These are phyloP conservation scores for Busseola fusca DNA, from an alignment of 2,888 invertebrate genomes.

Conservation along the genomic window DNA sequence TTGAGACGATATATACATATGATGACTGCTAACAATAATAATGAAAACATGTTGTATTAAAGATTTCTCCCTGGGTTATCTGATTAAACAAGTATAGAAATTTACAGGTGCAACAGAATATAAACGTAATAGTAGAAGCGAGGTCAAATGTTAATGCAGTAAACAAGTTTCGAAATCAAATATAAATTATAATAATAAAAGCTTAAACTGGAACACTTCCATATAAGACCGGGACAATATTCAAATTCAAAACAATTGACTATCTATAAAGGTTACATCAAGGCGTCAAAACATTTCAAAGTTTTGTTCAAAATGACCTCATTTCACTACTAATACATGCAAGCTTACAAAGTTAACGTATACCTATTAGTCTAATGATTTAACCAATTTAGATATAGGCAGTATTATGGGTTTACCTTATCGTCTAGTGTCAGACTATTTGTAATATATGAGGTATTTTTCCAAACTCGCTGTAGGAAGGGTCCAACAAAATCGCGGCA, in stretches of 20 bases:
- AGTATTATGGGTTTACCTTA: constrained; percentile 40
- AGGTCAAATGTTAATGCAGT: constrained; percentile 45
- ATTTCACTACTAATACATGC: constrained; percentile 13
- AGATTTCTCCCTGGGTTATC: constrained; percentile 28
- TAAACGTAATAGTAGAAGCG: not conserved
- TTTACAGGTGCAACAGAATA: constrained; percentile 14
- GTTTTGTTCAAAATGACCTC: constrained; percentile 7
- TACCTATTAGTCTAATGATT: constrained; percentile 46
- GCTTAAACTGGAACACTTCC: constrained; percentile 26
- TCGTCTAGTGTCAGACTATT: constrained; percentile 30
- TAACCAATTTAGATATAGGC: constrained; percentile 54
- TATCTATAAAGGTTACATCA: not conserved
- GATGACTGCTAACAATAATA: constrained; percentile 1
- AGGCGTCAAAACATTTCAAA: constrained; percentile 16
- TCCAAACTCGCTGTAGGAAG: not conserved
- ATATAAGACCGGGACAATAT: constrained; percentile 12
- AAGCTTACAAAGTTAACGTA: constrained; percentile 14
- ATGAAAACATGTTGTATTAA: constrained; percentile 5
- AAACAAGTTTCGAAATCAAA: constrained; percentile 44
- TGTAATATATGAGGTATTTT: constrained; percentile 26
- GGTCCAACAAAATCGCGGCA: not conserved
- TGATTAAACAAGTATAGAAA: constrained; percentile 19
- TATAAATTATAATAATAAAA: constrained; percentile 33
- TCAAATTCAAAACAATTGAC: constrained; percentile 27
- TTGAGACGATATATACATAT: constrained; percentile 15